These are phyloP conservation scores for Athrips mouffetella DNA, from an alignment of 2,888 invertebrate species.

Conservation along the genomic window DNA sequence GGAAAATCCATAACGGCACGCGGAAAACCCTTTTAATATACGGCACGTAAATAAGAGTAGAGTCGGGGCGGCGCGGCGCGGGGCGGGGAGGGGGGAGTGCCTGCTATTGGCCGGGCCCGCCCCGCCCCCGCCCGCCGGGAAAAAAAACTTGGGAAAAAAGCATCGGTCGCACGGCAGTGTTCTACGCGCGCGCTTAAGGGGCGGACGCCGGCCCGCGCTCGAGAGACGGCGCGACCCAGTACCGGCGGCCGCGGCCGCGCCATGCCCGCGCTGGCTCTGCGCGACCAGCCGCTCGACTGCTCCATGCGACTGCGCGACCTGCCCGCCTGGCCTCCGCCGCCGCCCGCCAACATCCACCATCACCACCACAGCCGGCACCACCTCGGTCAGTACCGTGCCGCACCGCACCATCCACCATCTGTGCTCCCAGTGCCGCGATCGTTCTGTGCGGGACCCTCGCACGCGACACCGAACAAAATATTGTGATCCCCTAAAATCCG, in stretches of 20 bases:
- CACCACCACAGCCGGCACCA: constrained; percentile 57
- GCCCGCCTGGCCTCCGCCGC: constrained; percentile 64
- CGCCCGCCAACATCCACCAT: constrained; percentile 36
- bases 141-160: constrained; percentile 65
- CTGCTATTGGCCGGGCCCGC: constrained; percentile 51
- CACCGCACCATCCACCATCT: constrained; percentile 7
- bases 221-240: constrained; percentile 66
- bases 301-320: constrained; percentile 80
- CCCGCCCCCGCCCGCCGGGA: constrained; percentile 55
- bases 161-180: constrained; percentile 64
- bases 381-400: constrained; percentile 57
- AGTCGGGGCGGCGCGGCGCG: constrained; percentile 36
- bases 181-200: constrained; percentile 64
- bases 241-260: constrained; percentile 78
- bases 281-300: constrained; percentile 85
- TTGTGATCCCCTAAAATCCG: constrained; percentile 13
- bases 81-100: constrained; percentile 30
- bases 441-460: neutral
- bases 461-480: constrained; percentile 14
- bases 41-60: constrained; percentile 73
- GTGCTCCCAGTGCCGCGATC: too few species aligned
- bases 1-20: constrained; percentile 76
- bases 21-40: constrained; percentile 79
- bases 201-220: constrained; percentile 55
- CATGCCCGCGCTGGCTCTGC: constrained; percentile 82